These are phyloP conservation scores for Oscheius sp. DNA, from an alignment of 2,888 invertebrate genomes.

Conservation along the genomic window DNA sequence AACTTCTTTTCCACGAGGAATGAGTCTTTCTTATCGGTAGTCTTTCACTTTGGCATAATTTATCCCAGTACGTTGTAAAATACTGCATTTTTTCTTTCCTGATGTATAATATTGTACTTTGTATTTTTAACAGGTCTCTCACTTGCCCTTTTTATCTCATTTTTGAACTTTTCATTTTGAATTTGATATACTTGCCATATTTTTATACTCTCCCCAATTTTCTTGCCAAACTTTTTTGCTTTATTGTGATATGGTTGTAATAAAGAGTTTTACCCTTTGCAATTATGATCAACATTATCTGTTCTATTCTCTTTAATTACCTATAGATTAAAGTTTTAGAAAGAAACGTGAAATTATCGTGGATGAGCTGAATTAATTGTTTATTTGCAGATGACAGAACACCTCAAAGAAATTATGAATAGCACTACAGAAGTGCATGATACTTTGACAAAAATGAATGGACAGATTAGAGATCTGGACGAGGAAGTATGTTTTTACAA, in stretches of 20 bases:
- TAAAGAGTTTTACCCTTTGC: slow-evolving; percentile 9
- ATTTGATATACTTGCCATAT: slow-evolving; percentile 29
- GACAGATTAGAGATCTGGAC: slow-evolving; percentile 14
- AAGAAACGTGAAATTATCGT: too few relatives aligned
- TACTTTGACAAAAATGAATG: not conserved
- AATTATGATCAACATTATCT: too few relatives aligned
- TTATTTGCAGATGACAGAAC: slow-evolving; percentile 13
- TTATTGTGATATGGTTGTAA: slow-evolving; percentile 22
- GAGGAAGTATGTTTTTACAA: not conserved
- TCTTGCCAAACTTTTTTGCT: not conserved
- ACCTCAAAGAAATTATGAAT: slow-evolving; percentile 11
- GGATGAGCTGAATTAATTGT: not conserved
- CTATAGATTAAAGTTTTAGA: not conserved
- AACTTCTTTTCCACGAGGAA: slow-evolving; percentile 61
- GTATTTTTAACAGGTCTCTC: slow-evolving; percentile 12
- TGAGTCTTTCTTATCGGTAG: slow-evolving; percentile 18
- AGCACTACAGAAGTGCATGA: not conserved
- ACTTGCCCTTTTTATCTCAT: not conserved
- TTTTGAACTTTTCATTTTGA: not conserved
- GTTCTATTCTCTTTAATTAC: not conserved
- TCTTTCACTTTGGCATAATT: slow-evolving; percentile 9
- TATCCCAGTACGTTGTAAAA: slow-evolving; percentile 1
- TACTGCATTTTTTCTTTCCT: not conserved
- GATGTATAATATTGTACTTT: not conserved
- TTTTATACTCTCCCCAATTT: not conserved